phyloP scores from a whole-genome alignment of 2,888 invertebrate species.

The Plebejus argus region DNA sequence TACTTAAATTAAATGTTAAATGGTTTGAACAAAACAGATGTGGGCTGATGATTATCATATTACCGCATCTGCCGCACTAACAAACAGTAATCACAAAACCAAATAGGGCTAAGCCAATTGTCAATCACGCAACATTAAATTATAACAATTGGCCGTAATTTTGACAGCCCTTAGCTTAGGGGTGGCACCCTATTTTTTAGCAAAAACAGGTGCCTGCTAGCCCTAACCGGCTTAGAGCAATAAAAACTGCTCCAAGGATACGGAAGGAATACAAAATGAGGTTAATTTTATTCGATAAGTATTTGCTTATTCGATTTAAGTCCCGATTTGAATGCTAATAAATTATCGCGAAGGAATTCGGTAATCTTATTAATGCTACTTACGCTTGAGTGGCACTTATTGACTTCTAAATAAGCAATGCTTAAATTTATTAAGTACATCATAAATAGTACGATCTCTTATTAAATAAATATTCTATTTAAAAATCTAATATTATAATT shows the following conservation, averaged over 20 bases:
- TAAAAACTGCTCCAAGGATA: constrained; percentile 23
- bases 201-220: not conserved
- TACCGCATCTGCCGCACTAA: constrained; percentile 9
- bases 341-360: constrained; percentile 3
- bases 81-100: constrained; percentile 6
- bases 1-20: too few species aligned
- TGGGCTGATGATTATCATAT: constrained; percentile 7
- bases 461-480: too few species aligned
- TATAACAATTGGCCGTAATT: constrained; percentile 5
- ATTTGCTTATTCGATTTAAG: constrained; percentile 28
- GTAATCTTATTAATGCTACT: constrained; percentile 22
- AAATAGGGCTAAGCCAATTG: not conserved
- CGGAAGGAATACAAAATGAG: constrained; percentile 22
- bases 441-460: too few species aligned
- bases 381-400: not conserved
- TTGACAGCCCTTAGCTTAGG: not conserved
- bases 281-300: constrained; percentile 24
- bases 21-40: constrained; percentile 9
- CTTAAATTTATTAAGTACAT: not conserved
- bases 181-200: constrained; percentile 10
- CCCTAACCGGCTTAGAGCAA: constrained; percentile 12
- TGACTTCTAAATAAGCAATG: constrained; percentile 9
- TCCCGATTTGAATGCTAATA: constrained; percentile 16
- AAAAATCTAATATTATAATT: too few species aligned
- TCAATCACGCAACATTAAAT: constrained; percentile 19